Base-by-base conservation (phyloP, 2,113 vertebrate genomes). In the Hydrolagus affinis region DNA sequence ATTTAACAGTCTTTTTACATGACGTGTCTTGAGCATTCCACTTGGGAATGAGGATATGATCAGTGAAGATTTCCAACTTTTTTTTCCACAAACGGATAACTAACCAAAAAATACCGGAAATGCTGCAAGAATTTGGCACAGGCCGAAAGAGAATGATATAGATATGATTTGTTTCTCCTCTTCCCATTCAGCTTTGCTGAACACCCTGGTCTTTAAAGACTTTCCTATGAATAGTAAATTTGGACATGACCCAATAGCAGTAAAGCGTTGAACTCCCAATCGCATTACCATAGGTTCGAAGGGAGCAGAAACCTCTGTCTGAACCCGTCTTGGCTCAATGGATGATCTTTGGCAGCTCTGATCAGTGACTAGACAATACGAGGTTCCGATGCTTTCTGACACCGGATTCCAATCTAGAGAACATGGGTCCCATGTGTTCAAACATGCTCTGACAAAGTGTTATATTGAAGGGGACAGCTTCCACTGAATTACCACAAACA, bases 71-170 rank as follows among this genome's bases (percentile, higher is more conserved):
- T 30, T 66, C 60, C 12, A 64, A 83, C 11, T 23, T 83, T 28
- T 9, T 66, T 66, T 66, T 21, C 44, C 44, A 30, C 78, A 83
- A 83, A 83, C 66, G 66, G 25, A 64, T 83, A 28, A 83, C 23
- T 21, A 83, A 83, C 17, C 64, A 14, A 28, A 62, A 64, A 83
- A n/a, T 9, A 28, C 23, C 3, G 25, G 32, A 83, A 60, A 3
- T 64, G 32, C 66, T 83, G 11, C 21, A 83, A 64, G 62, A 15
- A 32, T 83, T 68, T 83, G 78, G 78, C 78, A 68, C 25, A 15
- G 21, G 30, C 23, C 66, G 44, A 32, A 83, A 66, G 78, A 66
- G 62, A 83, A 83, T 80, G n/a, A n/a, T 62, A 80, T 80, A 80
- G 60, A 80, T 83, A 8, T 83, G 78, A 32, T 83, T 68, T 32